Percentiles rank a stretch among this genome's conserved stretches.
These are phyloP conservation scores for Gonatopus flavifemur DNA, from an alignment of 1,140 invertebrate genomes.

Conservation along the genomic window DNA sequence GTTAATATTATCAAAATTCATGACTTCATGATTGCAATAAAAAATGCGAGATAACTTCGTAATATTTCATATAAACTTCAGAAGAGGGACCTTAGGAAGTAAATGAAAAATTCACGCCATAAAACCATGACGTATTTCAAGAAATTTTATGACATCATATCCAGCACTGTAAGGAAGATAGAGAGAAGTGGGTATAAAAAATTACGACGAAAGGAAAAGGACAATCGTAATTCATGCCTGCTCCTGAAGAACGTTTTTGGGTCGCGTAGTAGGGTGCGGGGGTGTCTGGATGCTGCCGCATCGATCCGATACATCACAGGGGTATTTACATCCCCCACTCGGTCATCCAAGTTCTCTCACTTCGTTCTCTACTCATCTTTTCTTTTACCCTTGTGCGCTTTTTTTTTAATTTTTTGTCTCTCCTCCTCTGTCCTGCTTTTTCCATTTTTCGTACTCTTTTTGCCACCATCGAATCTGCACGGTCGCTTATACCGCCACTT, in stretches of 20 bases:
- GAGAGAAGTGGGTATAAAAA: too few relatives aligned
- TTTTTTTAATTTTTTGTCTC: conserved; percentile 10
- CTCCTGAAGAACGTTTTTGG: conserved; percentile 53
- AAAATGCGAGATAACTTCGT: too few relatives aligned
- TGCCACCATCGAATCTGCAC: conserved; percentile 24
- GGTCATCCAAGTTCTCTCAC: conserved; percentile 18
- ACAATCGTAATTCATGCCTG: conserved; percentile 28
- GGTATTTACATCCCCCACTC: conserved; percentile 55
- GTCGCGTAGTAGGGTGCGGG: conserved; percentile 52
- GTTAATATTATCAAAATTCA: too few relatives aligned
- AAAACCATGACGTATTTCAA: too few relatives aligned
- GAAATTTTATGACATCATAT: too few relatives aligned
- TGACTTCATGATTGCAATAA: too few relatives aligned
- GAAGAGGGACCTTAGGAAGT: too few relatives aligned
- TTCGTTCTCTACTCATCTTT: conserved; percentile 14
- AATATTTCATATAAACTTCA: too few relatives aligned
- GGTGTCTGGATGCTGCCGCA: conserved; percentile 57
- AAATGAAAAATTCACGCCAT: too few relatives aligned
- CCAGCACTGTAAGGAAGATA: too few relatives aligned
- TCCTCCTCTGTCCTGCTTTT: conserved; percentile 8
- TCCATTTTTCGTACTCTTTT: background rate
- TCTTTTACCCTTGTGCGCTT: conserved; percentile 11
- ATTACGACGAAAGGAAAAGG: conserved; percentile 38
- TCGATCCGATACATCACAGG: conserved; percentile 60
- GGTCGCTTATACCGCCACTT: conserved; percentile 39